Base-by-base conservation (phyloP, 2,113 vertebrate genomes). In the Pyxicephalus adspersus region DNA sequence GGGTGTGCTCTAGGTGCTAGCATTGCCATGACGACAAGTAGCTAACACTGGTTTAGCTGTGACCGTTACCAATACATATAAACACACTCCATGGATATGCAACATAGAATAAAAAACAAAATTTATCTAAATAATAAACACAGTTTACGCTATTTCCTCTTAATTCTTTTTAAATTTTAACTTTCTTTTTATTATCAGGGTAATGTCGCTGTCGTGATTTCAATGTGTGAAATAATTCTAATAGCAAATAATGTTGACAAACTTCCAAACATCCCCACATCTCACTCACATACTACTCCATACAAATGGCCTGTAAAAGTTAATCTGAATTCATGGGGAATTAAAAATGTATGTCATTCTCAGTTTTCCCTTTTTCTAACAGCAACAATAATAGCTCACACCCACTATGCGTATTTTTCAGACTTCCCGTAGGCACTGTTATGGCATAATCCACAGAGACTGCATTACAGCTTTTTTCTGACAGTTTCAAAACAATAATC, bases 261-360 rank as follows among this genome's bases (percentile, higher is more conserved):
- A 45, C 2, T 9, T 34, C n/a, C 31, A 9, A 1, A 60, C 11
- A 38, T 74, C 29, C 71, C 60, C 29, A 25, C 17, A 38, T 26
- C 13, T 73, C 52, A 17, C 28, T 57, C 55, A 58, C 52, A 77
- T 66, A 55, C 16, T 51, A 17, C 9, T 11, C 4, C 28, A 2
- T 51, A 66, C 11, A 22, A 64, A 34, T 74, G 51, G 50, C 34
- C 23, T 20, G 29, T 23, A 52, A 22, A 73, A 64, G 45, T 76
- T 11, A 20, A 18, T 19, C 63, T 52, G 50, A 81, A 29, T 28
- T 75, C 72, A 75, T 57, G n/a, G 51, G 18, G 19, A 66, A 75
- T 82, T 82, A 82, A 82, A 75, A 66, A 82, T 82, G 58, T 51
- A 82, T 75, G 64, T 66, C 61, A 82, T 34, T n/a, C 51, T 75